Conservation (phyloP, 35 echinoderm and acorn worm species). For the Holothuria glaberrima region DNA sequence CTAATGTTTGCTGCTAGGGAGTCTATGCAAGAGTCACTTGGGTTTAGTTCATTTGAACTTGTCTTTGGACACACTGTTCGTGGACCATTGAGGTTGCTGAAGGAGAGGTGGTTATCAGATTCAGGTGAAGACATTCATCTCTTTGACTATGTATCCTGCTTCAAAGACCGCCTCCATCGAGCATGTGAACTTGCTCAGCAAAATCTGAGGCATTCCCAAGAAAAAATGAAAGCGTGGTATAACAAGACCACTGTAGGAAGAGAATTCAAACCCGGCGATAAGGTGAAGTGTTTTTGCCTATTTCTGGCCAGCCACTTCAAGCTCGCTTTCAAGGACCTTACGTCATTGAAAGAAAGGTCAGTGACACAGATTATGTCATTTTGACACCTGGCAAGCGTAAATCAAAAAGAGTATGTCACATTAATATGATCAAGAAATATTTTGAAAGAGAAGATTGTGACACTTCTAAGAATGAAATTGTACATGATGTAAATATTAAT, state of each 20-base stretch:
- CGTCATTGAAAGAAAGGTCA: slow-evolving; percentile 39
- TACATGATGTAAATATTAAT: no score
- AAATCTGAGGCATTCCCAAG: slow-evolving; percentile 17
- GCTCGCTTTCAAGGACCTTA: slow-evolving; percentile 48
- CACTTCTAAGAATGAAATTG: no score
- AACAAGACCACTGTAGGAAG: background rate
- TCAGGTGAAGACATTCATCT: slow-evolving; percentile 21
- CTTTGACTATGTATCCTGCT: slow-evolving; percentile 39
- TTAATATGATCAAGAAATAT: slow-evolving; percentile 15
- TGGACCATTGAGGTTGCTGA: slow-evolving; percentile 28
- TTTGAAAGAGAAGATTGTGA: background rate
- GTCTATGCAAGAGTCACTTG: slow-evolving; percentile 63
- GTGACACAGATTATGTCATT: slow-evolving; percentile 30
- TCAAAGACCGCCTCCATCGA: background rate
- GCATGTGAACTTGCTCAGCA: slow-evolving; percentile 9
- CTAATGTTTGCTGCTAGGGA: slow-evolving; percentile 77
- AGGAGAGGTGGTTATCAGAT: slow-evolving; percentile 28
- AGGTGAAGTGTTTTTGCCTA: slow-evolving; percentile 42
- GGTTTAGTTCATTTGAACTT: slow-evolving; percentile 73
- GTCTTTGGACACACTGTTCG: slow-evolving; percentile 21
- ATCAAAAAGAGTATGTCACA: slow-evolving; percentile 8
- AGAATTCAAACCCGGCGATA: background rate
- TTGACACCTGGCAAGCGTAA: slow-evolving; percentile 11
- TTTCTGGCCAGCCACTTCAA: slow-evolving; percentile 28
- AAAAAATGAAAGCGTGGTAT: slow-evolving; percentile 40